These are phyloP conservation scores for Nasonia oneida DNA, from an alignment of 2,888 invertebrate genomes.

Conservation along the genomic window DNA sequence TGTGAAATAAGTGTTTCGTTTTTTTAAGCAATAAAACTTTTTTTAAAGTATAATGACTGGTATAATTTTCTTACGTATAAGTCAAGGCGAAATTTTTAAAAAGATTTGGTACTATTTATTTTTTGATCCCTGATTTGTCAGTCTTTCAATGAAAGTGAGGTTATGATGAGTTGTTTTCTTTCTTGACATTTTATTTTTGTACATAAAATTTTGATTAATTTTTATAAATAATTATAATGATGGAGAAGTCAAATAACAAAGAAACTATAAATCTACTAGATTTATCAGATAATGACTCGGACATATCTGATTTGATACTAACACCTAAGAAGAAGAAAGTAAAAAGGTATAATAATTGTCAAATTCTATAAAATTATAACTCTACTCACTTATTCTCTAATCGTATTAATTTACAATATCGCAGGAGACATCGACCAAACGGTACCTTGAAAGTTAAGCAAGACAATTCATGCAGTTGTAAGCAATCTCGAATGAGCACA, in stretches of 20 bases:
- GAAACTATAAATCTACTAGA: slow-evolving; percentile 85
- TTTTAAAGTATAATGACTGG: slow-evolving; percentile 15
- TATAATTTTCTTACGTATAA: neutral
- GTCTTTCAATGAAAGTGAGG: slow-evolving; percentile 38
- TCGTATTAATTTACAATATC: slow-evolving; percentile 43
- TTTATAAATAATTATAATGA: slow-evolving; percentile 60
- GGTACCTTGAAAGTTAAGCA: slow-evolving; percentile 66
- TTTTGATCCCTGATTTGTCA: slow-evolving; percentile 10
- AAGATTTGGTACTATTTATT: slow-evolving; percentile 44
- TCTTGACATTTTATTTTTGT: slow-evolving; percentile 40
- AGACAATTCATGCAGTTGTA: slow-evolving; percentile 68
- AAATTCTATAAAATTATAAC: neutral
- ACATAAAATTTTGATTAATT: slow-evolving; percentile 17
- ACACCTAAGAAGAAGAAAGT: slow-evolving; percentile 82
- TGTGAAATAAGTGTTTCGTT: neutral
- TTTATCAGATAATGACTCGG: slow-evolving; percentile 83
- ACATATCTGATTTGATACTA: slow-evolving; percentile 82
- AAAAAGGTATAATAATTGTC: slow-evolving; percentile 78
- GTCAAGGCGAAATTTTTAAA: neutral
- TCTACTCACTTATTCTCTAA: too few relatives aligned
- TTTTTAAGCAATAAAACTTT: slow-evolving; percentile 23
- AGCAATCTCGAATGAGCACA: slow-evolving; percentile 68
- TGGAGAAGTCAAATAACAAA: slow-evolving; percentile 80
- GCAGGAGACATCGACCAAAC: slow-evolving; percentile 69
- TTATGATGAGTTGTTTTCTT: slow-evolving; percentile 46